Base-by-base conservation (phyloP, 2,888 invertebrate genomes). In the Sarcophaga rosellei region DNA sequence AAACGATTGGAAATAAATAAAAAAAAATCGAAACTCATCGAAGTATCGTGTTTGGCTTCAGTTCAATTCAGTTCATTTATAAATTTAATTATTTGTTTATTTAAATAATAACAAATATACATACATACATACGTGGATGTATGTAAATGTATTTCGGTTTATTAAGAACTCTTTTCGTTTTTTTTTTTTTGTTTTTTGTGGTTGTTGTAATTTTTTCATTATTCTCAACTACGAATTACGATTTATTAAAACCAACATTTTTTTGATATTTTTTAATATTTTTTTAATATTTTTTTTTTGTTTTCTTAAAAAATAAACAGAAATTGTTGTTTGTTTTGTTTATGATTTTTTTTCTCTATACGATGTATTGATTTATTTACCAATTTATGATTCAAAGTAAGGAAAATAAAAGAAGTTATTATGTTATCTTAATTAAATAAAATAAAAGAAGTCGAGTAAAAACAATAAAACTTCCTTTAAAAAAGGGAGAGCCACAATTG, bases 291-390 rank as follows among this genome's bases (percentile, higher is more conserved):
- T 47, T 12, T 47, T 15, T 3, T 17, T 3, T 17, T 47, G 12
- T 15, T 53, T 53, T 12, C 17, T 17, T 53, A 53, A 53, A 53
- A 80, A 68, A 82, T 81, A 84, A 88, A 88, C 88, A 88, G 88
- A 88, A 88, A 88, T 88, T 88, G 88, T 88, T 88, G 88, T 88
- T 87, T 85, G 78, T 84, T 86, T 86, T 88, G 80, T 81, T 83
- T 83, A 35, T 35, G 4, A 84, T 76, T 68, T 20, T 61, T 62
- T 70, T 57, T n/a, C 10, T 53, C n/a, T 47, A 21, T 80, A 47
- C 44, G 8, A 65, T 62, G 8, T 68, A 59, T 65, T 77, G 69
- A 74, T 76, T 86, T 84, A 70, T 81, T 57, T 72, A 17, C 66
- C 63, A 62, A 78, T 35, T 84, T 86, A 62, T 81, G 78, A 72